These are phyloP conservation scores for Byasa hedistus DNA, from an alignment of 2,888 invertebrate genomes.

Conservation along the genomic window DNA sequence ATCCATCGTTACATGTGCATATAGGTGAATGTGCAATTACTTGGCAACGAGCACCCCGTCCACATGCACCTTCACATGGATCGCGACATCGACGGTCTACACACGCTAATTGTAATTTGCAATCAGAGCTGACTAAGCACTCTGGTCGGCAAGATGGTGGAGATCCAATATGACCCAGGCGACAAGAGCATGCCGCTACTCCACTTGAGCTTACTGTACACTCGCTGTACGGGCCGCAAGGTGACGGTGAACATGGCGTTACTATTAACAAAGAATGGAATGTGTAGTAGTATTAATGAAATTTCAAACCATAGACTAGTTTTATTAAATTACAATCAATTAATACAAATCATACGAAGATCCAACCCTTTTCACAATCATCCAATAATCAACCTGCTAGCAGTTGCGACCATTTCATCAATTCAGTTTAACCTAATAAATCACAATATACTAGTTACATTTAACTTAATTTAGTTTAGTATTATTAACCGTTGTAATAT, in stretches of 20 bases:
- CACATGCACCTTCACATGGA: slow-evolving; percentile 88
- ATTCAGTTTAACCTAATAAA: too few relatives aligned
- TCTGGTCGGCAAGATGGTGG: slow-evolving; percentile 88
- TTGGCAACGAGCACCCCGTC: slow-evolving; percentile 84
- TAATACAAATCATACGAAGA: too few relatives aligned
- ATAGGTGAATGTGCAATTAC: slow-evolving; percentile 88
- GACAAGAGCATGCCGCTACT: slow-evolving; percentile 85
- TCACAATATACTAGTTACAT: too few relatives aligned
- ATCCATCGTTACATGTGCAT: slow-evolving; percentile 84
- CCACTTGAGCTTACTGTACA: slow-evolving; percentile 75
- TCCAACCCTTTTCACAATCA: neutral
- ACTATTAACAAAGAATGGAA: slow-evolving; percentile 39
- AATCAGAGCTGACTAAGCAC: slow-evolving; percentile 87
- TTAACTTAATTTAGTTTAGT: too few relatives aligned
- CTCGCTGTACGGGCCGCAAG: slow-evolving; percentile 88
- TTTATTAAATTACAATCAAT: too few relatives aligned
- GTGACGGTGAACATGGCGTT: slow-evolving; percentile 84
- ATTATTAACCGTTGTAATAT: too few relatives aligned
- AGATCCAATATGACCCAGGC: slow-evolving; percentile 85
- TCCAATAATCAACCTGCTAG: neutral
- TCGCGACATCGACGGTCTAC: slow-evolving; percentile 85
- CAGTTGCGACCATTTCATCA: too few relatives aligned
- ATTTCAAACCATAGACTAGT: neutral
- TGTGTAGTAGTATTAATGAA: neutral
- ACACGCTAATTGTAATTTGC: slow-evolving; percentile 83